A percentile compares a stretch with the other conserved stretches of the same genome.
phyloP scores from a whole-genome alignment of 1,140 invertebrate genomes.

The Dendroctonus valens region DNA sequence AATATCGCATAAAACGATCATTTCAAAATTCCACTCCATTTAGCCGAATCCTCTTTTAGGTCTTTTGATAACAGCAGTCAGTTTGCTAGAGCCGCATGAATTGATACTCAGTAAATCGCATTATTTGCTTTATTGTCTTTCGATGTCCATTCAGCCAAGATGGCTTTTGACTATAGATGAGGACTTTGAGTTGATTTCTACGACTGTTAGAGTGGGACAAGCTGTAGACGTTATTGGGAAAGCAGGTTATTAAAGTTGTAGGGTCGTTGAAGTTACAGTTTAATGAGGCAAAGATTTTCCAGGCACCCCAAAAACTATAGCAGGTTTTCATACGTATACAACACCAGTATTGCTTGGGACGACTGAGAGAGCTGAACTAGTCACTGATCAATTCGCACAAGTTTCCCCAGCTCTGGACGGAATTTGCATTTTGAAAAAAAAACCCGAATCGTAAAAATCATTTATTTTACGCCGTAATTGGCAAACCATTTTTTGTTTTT shows the following conservation, averaged over 20 bases:
- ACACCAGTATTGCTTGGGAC: slow-evolving; percentile 78
- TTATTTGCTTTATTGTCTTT: slow-evolving; percentile 76
- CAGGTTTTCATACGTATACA: slow-evolving; percentile 84
- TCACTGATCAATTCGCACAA: slow-evolving; percentile 76
- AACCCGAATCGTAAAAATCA: neutral
- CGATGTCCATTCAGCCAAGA: slow-evolving; percentile 79
- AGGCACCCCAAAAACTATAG: slow-evolving; percentile 84
- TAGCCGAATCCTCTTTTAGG: slow-evolving; percentile 29
- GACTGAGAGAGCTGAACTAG: slow-evolving; percentile 81
- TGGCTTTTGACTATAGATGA: slow-evolving; percentile 84
- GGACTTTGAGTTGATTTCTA: slow-evolving; percentile 69
- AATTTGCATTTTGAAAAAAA: slow-evolving; percentile 78
- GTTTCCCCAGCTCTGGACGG: slow-evolving; percentile 80
- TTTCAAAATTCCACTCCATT: neutral
- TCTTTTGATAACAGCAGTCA: slow-evolving; percentile 39
- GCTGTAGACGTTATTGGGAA: slow-evolving; percentile 87
- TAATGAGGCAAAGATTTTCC: neutral
- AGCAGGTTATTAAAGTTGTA: slow-evolving; percentile 56
- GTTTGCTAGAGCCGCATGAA: slow-evolving; percentile 41
- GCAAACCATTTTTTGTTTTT: too few relatives aligned
- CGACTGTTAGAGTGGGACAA: slow-evolving; percentile 80
- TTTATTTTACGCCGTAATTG: too few relatives aligned
- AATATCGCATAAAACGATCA: neutral
- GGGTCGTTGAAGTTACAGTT: neutral
- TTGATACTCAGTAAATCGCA: slow-evolving; percentile 74